Evolutionary conservation across 1,140 invertebrate genomes (phyloP), one percentile per base, ranked within the genome.

Genomic region (Lasioglossum baleicum): DNA sequence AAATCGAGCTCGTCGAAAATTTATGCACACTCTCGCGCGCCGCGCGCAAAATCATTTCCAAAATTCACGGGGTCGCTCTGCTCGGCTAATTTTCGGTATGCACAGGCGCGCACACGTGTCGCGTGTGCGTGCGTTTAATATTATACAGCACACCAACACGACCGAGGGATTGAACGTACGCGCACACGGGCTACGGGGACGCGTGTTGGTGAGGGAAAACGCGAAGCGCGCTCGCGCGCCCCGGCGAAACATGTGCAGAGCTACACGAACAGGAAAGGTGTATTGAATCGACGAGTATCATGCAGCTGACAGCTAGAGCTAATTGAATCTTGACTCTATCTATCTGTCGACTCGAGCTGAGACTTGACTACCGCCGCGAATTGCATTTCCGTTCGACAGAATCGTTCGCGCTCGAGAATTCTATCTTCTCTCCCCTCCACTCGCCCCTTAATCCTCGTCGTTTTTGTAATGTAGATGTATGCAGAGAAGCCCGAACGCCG

Each of bases 281-380:
- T 90, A 90, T 91, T 90, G 90, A 91, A 91, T 91, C 90, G 90
- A 92, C 87, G 90, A 92, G 91, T 92, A 92, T 92, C 91, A 92
- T 92, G 91, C 91, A 90, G 87, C 86, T 92, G 91, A 92, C 91
- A 92, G 91, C 91, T 91, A 91, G 91, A 92, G 90, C 90, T 92
- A 92, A 92, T 92, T 92, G 91, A 92, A 92, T 92, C 90, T 92
- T 92, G 91, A 92, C 90, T 92, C 91, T 92, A 92, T 92, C 90
- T 90, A 91, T 92, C 90, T 88, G 88, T 91, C 90, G 90, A 90
- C 85, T 84, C 86, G 87, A 89, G 86, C 86, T 88, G 87, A 90
- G 90, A 91, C 90, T 89, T 87, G 87, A 88, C 87, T 83, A 86
- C 75, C 68, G 44, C 85, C 75, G 76, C 84, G 87, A 90, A 90